Evolutionary conservation across 1,140 invertebrate species (phyloP), one percentile per base, ranked within the genome.

Genomic region (Drosophila subpulchrella): DNA sequence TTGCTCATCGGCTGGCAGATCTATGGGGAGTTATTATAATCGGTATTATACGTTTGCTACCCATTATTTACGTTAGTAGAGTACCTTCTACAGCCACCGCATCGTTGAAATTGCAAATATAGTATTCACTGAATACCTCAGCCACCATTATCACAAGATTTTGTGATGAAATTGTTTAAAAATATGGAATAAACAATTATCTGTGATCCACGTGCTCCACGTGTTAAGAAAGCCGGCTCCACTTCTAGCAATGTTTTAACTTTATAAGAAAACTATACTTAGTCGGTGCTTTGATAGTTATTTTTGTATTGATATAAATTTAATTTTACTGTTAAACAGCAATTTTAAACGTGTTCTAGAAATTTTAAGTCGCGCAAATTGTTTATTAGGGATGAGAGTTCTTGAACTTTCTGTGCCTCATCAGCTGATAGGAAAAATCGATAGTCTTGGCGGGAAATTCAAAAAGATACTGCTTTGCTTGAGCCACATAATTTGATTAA

Each of bases 51-150:
- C 0, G 39, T 15, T 6, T 3, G 27, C 27, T 27, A 41, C 4
- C 6, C 6, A 15, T 3, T 38, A 5, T 6, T 13, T 10, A 0
- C 0, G 7, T 3, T 4, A 4, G 3, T 10, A 7, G 34, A 51
- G 44, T 13, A 81, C 74, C 84, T 6, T 84, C 80, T 3, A 46
- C 17, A 13, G 48, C 30, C 32, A 65, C 66, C 36, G 60, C 59
- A 63, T 89, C 81, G 39, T 75, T 89, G 1, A 89, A 89, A 32
- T 89, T 89, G 56, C 84, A 89, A n/a, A 89, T 17, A 44, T 50
- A 89, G 50, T 84, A 66, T 50, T 89, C 70, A 46, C 65, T 81
- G 7, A 78, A 70, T 17, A 57, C 56, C 11, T 86, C 78, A 17
- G 71, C 46, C 15, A 74, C 48, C 84, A 89, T 89, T 54, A 62